Conservation (phyloP, 2,113 vertebrate genomes). For the Cinclus cinclus region DNA sequence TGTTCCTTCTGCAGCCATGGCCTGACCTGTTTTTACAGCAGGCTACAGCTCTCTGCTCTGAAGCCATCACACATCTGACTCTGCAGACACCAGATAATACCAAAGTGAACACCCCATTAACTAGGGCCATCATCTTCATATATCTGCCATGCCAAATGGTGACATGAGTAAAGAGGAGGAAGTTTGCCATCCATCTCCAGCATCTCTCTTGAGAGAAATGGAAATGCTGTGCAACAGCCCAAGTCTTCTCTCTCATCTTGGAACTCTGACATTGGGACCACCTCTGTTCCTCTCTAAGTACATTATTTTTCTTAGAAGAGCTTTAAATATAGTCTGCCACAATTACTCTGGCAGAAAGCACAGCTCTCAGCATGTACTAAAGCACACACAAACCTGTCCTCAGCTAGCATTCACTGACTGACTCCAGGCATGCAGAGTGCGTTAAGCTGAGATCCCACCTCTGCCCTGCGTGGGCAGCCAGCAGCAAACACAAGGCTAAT, state of each 20-base stretch:
- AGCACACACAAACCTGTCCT: background rate
- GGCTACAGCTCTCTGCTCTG: background rate
- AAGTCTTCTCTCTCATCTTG: background rate
- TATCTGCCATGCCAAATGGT: background rate
- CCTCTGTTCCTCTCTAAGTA: background rate
- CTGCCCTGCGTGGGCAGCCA: background rate
- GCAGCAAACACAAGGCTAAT: background rate
- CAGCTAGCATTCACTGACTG: background rate
- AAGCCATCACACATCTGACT: background rate
- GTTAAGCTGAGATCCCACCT: background rate
- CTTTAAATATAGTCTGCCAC: background rate
- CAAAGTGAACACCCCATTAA: background rate
- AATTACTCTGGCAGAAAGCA: background rate
- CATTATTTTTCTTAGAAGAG: background rate
- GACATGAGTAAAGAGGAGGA: background rate
- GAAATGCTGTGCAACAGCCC: accelerated
- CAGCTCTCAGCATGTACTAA: background rate
- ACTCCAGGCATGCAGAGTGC: background rate
- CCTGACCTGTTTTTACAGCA: background rate
- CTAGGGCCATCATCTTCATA: accelerated
- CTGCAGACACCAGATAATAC: background rate
- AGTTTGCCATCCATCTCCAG: background rate
- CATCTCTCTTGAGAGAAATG: background rate
- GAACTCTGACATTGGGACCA: background rate
- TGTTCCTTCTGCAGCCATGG: background rate